Evolutionary conservation across 2,888 invertebrate species (phyloP), one percentile per base, ranked within the genome.

Genomic region (Acanthosepion lycidas): DNA sequence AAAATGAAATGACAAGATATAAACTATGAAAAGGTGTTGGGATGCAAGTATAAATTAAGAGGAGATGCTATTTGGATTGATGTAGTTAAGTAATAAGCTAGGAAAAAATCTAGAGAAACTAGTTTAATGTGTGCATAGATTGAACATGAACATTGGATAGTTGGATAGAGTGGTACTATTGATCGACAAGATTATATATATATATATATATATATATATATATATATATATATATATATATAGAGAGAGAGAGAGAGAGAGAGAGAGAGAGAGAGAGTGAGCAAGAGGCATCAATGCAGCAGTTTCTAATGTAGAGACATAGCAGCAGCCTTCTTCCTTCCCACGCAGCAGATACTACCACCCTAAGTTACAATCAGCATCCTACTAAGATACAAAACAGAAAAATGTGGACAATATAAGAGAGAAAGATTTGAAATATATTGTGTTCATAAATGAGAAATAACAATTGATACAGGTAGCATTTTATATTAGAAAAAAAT

Each of bases 341-440:
- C 78, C 78, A 78, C 78, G 78, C 78, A 78, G 78, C 78, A 78
- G n/a, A 78, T 78, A 78, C 78, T n/a, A 78, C 78, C 78, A 33
- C 78, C 78, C 78, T 59, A 59, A 59, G 59, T 59, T 59, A 59
- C 59, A 59, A 59, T 59, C 23, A 23, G 59, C 59, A 59, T 59
- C 59, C 59, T n/a, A 78, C 78, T 78, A 78, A 78, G n/a, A 78
- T 78, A n/a, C 78, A 78, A 78, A 78, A 78, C n/a, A 78, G n/a
- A 33, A 15, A 42, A 78, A 78, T 78, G 78, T 78, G 12, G 4
- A 78, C n/a, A 78, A 78, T 78, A 78, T n/a, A 12, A 78, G 78
- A n/a, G 78, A n/a, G 18, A 78, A 78, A 78, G n/a, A 33, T 78
- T 78, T 33, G n/a, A 78, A 78, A 33, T 12, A n/a, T 78, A 78